phyloP scores from a whole-genome alignment of 1,140 invertebrate species.

The Calephelis virginiensis region DNA sequence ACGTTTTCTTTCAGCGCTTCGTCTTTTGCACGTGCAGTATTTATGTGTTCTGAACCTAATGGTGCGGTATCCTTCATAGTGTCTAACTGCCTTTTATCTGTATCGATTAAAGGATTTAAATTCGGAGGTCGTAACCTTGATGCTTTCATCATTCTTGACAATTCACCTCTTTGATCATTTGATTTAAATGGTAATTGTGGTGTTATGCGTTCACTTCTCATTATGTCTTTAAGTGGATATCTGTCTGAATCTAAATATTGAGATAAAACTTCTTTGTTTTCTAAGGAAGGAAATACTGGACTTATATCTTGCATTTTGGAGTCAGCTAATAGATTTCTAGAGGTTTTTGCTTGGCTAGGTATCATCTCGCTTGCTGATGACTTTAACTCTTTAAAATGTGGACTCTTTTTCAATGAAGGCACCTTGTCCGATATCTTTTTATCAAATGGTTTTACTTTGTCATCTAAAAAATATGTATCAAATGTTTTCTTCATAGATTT shows the following conservation, averaged over 20 bases:
- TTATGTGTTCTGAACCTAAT: slow-evolving; percentile 40
- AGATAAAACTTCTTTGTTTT: background rate
- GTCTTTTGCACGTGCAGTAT: slow-evolving; percentile 19
- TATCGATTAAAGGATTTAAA: background rate
- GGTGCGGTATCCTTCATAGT: slow-evolving; percentile 24
- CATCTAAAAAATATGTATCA: background rate
- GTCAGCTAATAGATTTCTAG: background rate
- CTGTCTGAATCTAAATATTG: background rate
- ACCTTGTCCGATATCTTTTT: slow-evolving; percentile 11
- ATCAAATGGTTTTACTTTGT: background rate
- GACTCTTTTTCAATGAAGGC: slow-evolving; percentile 3
- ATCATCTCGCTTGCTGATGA: slow-evolving; percentile 20
- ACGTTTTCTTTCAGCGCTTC: slow-evolving; percentile 49
- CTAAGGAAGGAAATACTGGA: background rate
- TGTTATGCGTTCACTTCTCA: slow-evolving; percentile 1
- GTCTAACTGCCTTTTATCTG: background rate
- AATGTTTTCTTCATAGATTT: slow-evolving; percentile 23
- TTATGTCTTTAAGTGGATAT: background rate
- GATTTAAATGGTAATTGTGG: background rate
- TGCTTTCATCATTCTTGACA: background rate
- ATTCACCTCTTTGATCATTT: background rate
- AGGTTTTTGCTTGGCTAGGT: background rate
- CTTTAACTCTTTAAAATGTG: slow-evolving; percentile 18
- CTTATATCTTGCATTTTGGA: background rate
- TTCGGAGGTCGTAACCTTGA: background rate